Evolutionary conservation across 2,113 vertebrate genomes (phyloP), one percentile per base, ranked within the genome.

Genomic region (Spea bombifrons): DNA sequence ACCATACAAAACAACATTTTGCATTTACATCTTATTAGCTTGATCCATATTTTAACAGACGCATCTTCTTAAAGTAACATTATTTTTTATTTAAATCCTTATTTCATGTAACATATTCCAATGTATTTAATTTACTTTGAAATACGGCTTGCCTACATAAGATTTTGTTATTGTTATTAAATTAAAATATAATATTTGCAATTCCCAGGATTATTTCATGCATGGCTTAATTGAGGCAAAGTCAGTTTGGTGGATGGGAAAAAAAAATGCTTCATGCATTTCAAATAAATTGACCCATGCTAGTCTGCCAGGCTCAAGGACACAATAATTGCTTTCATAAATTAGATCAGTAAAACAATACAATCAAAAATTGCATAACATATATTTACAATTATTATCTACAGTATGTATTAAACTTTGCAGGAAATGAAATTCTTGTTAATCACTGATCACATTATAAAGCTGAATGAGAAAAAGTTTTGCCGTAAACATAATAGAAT

Each of bases 131-230:
- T 59, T 59, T 59, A 12, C 12, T 59, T 9, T 5, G 10, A 59
- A 13, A 59, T 9, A 59, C 15, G 55, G 15, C 55, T 13, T 59
- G 15, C 5, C 55, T 59, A 59, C 55, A 13, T 59, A 13, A 12
- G 10, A 59, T 59, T 59, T 12, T 59, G 1, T 59, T 59, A 13
- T 7, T 12, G 55, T 66, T 67, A 66, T 75, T 75, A 75, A 75
- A 75, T 74, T 74, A 59, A 74, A 53, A 53, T 59, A 76, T 30
- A 30, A 30, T 76, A 15, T 65, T 64, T 64, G 57, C n/a, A 70
- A 63, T 70, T 67, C 68, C 53, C 48, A 47, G 45, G 66, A 70
- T 77, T 70, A 78, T 78, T 71, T 70, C 55, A 76, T 78, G 67
- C 76, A 78, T 69, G 65, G 17, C 44, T 68, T 68, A 66, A 45